Conservation (phyloP, 2,888 invertebrate species). For the Invenusta paracnida region DNA sequence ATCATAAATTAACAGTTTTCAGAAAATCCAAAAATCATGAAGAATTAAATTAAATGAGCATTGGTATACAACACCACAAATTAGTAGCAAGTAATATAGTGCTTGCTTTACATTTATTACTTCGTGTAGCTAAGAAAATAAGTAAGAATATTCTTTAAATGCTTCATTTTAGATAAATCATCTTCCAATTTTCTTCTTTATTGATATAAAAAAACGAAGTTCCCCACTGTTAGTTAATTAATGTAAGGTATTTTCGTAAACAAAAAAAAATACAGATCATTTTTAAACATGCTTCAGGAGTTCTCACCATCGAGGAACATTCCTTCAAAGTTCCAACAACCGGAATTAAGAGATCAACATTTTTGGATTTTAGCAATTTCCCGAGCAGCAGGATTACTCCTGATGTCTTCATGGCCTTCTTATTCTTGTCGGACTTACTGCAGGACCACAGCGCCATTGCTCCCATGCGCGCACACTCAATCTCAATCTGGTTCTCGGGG, state of each 20-base stretch:
- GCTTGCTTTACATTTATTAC: no score
- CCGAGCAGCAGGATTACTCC: slow-evolving; percentile 68
- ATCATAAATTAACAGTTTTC: no score
- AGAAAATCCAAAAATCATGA: no score
- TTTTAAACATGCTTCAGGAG: no score
- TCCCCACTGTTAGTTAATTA: not conserved
- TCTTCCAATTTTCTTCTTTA: not conserved
- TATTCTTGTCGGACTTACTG: slow-evolving; percentile 74
- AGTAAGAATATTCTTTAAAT: not conserved
- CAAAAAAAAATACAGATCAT: not conserved
- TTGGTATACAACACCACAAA: no score
- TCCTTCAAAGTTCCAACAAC: slow-evolving; percentile 80
- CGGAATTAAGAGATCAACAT: slow-evolving; percentile 78
- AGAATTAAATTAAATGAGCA: no score
- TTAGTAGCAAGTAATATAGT: no score
- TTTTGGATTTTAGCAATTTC: slow-evolving; percentile 73
- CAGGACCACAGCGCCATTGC: slow-evolving; percentile 82
- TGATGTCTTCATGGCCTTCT: slow-evolving; percentile 72
- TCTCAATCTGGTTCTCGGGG: not conserved
- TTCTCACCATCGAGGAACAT: slow-evolving; percentile 65
- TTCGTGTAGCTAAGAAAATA: no score
- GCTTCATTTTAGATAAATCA: not conserved
- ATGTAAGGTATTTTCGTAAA: not conserved
- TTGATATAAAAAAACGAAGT: not conserved
- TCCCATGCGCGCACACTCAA: slow-evolving; percentile 59